Conservation (phyloP, 2,113 vertebrate species). For the Cynocephalus volans region DNA sequence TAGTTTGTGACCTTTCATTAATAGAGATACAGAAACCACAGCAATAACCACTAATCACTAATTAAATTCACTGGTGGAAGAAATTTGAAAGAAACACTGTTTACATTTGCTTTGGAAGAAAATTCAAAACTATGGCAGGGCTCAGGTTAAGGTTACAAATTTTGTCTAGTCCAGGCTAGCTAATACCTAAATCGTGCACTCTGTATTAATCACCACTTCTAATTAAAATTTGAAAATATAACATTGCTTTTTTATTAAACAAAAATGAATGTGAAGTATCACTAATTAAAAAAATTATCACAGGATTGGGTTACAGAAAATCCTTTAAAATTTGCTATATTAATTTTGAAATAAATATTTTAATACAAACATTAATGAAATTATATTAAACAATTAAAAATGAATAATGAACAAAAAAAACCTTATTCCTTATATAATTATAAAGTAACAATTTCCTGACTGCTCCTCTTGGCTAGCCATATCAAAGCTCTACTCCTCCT, state of each 20-base stretch:
- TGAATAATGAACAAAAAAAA: not conserved
- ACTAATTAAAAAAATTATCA: constrained; percentile 73
- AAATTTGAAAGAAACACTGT: constrained; percentile 73
- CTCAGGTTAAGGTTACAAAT: constrained; percentile 53
- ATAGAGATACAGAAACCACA: not conserved
- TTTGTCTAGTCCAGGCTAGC: constrained; percentile 46
- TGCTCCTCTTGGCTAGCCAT: not conserved
- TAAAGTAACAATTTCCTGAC: not conserved
- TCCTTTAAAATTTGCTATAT: constrained; percentile 48
- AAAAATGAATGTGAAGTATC: constrained; percentile 40
- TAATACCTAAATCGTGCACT: constrained; percentile 38
- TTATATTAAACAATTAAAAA: constrained; percentile 72
- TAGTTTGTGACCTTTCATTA: constrained; percentile 25
- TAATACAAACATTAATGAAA: constrained; percentile 65
- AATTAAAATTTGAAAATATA: constrained; percentile 71
- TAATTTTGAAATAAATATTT: constrained; percentile 78
- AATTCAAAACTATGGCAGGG: constrained; percentile 49
- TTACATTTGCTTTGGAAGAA: constrained; percentile 68
- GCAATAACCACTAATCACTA: not conserved
- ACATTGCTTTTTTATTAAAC: constrained; percentile 60
- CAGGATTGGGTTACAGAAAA: constrained; percentile 60
- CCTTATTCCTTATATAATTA: not conserved
- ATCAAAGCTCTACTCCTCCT: not conserved
- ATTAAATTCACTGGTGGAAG: constrained; percentile 65
- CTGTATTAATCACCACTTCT: constrained; percentile 60